phyloP scores from a whole-genome alignment of 2,888 invertebrate species.

The Andricus curvator region DNA sequence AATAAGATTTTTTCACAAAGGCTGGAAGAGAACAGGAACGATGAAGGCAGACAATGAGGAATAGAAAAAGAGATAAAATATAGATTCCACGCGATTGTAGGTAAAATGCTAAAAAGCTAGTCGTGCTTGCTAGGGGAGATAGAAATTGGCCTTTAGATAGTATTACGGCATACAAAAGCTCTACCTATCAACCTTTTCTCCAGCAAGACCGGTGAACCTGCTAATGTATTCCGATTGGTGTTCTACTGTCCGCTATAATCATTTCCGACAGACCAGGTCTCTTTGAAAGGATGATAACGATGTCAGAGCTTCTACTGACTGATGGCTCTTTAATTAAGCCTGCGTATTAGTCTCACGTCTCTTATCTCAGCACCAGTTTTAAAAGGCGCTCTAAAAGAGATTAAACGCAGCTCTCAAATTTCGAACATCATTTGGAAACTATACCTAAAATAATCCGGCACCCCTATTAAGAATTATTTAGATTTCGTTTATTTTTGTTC shows the following conservation, averaged over 20 bases:
- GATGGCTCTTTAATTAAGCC: slow-evolving; percentile 53
- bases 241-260: slow-evolving; percentile 52
- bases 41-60: slow-evolving; percentile 27
- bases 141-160: slow-evolving; percentile 32
- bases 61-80: slow-evolving; percentile 11
- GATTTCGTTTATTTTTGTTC: background rate
- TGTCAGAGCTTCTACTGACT: slow-evolving; percentile 49
- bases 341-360: slow-evolving; percentile 45
- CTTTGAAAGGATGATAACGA: slow-evolving; percentile 50
- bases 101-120: slow-evolving; percentile 23
- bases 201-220: slow-evolving; percentile 27
- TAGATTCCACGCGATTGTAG: slow-evolving; percentile 27
- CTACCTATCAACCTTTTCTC: slow-evolving; percentile 19
- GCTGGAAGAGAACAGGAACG: background rate
- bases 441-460: background rate
- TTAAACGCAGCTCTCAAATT: slow-evolving; percentile 35
- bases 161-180: slow-evolving; percentile 33
- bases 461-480: background rate
- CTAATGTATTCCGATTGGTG: slow-evolving; percentile 63
- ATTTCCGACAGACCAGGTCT: slow-evolving; percentile 48
- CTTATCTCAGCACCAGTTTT: slow-evolving; percentile 47
- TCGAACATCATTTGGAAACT: background rate
- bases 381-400: slow-evolving; percentile 48
- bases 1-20: slow-evolving; percentile 39
- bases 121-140: slow-evolving; percentile 1